Evolutionary conservation across 2,797 vertebrate genomes (phyloP).

Genomic region (Zonotrichia albicollis): DNA sequence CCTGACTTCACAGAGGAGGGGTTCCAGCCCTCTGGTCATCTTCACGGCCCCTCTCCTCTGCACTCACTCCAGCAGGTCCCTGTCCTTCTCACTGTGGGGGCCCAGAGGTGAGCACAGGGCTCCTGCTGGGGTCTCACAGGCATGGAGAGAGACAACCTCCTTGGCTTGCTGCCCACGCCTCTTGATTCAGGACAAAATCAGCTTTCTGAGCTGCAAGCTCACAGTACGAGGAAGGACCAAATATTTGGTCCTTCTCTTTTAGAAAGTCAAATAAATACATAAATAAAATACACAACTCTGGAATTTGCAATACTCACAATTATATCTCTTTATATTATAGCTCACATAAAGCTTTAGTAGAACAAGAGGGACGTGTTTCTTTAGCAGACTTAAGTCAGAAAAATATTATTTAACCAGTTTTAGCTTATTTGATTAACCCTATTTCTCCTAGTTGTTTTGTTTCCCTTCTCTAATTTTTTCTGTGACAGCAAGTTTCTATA

Average conservation of each 20-base stretch:
- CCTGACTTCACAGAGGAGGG: neutral
- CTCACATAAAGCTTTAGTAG: neutral
- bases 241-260: neutral
- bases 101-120: neutral
- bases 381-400: neutral
- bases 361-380: neutral
- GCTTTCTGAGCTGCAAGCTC: neutral
- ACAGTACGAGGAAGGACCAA: neutral
- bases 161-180: rapidly evolving
- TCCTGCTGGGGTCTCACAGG: neutral
- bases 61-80: neutral
- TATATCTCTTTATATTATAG: neutral
- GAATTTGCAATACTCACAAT: neutral
- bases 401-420: neutral
- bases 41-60: neutral
- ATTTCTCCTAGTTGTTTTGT: neutral
- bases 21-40: neutral
- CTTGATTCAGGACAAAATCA: neutral
- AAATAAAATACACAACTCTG: neutral
- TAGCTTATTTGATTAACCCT: neutral
- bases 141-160: too few species aligned
- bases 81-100: neutral
- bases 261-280: neutral
- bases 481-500: neutral
- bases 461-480: neutral